A percentile compares a stretch with the other conserved stretches of the same genome.
Evolutionary conservation across 2,888 invertebrate genomes (phyloP).

Genomic region (Candidula unifasciata): DNA sequence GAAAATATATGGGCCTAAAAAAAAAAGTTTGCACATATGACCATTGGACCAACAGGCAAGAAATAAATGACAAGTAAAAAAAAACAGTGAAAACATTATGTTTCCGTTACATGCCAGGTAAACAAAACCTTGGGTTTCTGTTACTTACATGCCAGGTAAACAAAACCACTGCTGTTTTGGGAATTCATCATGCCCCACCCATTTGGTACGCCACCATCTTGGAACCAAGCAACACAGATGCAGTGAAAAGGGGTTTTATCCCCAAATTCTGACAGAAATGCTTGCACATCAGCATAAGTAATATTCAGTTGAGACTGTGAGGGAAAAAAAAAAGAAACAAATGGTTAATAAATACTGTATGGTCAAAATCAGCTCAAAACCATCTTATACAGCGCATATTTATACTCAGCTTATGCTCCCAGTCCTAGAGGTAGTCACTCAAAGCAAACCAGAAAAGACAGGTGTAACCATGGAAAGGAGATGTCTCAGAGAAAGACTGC

Average conservation of each 20-base stretch:
- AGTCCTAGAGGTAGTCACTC: too few species aligned
- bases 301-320: constrained; percentile 31
- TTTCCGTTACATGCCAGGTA: not conserved
- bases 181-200: constrained; percentile 15
- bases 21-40: too few species aligned
- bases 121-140: not conserved
- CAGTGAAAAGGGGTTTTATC: not conserved
- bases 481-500: too few species aligned
- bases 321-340: not conserved
- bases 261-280: not conserved
- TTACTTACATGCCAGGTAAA: constrained; percentile 41
- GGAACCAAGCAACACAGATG: constrained; percentile 35
- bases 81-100: too few species aligned
- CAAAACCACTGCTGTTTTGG: not conserved
- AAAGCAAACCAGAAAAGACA: too few species aligned
- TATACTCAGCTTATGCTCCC: too few species aligned
- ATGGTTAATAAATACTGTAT: not conserved
- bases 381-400: too few species aligned
- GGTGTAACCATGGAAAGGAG: too few species aligned
- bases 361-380: too few species aligned
- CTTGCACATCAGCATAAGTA: constrained; percentile 9
- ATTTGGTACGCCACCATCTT: constrained; percentile 9
- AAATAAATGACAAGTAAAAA: not conserved
- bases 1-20: too few species aligned
- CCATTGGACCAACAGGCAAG: too few species aligned